phyloP scores from a whole-genome alignment of 2,888 invertebrate genomes.

The Elaeidobius kamerunicus region DNA sequence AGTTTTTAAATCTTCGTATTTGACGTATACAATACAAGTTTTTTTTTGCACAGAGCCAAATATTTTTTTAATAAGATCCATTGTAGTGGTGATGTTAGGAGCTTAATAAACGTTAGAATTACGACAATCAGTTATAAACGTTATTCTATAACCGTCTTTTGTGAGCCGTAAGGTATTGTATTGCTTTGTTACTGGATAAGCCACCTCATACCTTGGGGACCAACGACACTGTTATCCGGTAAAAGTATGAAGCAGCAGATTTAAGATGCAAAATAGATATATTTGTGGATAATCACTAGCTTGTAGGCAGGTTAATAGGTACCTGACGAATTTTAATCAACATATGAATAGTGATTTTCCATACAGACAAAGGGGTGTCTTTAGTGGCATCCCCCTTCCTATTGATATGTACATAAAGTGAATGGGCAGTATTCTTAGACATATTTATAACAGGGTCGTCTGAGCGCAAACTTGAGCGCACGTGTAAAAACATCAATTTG shows the following conservation, averaged over 20 bases:
- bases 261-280: conserved; percentile 3
- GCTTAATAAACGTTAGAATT: conserved; percentile 47
- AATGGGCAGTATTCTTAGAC: conserved; percentile 11
- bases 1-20: conserved; percentile 45
- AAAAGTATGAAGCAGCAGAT: conserved; percentile 11
- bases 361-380: conserved; percentile 17
- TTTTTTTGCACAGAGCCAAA: conserved; percentile 19
- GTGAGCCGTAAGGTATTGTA: conserved; percentile 23
- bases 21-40: conserved; percentile 33
- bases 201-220: conserved; percentile 2
- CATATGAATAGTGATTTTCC: conserved; percentile 18
- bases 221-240: conserved; percentile 9
- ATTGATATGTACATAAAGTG: conserved; percentile 9
- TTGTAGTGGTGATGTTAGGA: conserved; percentile 35
- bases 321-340: conserved; percentile 20
- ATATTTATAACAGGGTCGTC: conserved; percentile 7
- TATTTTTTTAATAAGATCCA: conserved; percentile 30
- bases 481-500: conserved; percentile 5
- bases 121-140: conserved; percentile 41
- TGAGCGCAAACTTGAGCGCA: neutral
- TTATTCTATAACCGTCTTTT: conserved; percentile 37
- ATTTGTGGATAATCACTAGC: conserved; percentile 6
- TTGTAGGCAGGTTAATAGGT: conserved; percentile 15
- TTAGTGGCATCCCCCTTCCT: conserved; percentile 14
- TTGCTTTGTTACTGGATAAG: conserved; percentile 7